Percentiles rank a stretch among this genome's conserved stretches.
phyloP scores from a whole-genome alignment of 2,113 vertebrate genomes.

The Zosterops hypoxanthus region DNA sequence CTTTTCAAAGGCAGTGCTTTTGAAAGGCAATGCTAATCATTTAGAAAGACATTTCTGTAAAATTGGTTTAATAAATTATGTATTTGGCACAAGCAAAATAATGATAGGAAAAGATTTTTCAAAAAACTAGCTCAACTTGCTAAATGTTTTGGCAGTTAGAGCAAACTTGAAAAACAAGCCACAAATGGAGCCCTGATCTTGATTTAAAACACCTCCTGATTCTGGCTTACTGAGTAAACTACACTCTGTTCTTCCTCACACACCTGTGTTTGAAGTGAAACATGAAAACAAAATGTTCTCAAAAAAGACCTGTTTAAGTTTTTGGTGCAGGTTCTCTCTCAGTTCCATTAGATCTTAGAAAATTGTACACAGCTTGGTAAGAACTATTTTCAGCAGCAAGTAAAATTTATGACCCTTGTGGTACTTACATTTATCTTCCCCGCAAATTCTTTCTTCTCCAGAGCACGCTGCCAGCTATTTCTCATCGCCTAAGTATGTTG shows the following conservation, averaged over 20 bases:
- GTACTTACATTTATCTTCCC: constrained; percentile 1
- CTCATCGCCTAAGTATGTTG: constrained; percentile 23
- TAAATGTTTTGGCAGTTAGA: neutral
- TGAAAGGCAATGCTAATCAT: neutral
- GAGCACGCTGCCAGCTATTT: neutral
- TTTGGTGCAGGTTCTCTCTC: neutral
- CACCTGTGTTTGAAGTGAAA: neutral
- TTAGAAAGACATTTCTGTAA: neutral
- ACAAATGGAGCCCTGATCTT: neutral
- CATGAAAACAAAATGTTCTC: neutral
- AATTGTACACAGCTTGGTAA: neutral
- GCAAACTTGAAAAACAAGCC: constrained; percentile 10
- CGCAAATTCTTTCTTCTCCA: constrained; percentile 15
- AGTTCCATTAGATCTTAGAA: neutral
- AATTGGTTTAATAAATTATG: constrained; percentile 2
- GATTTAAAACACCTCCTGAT: neutral
- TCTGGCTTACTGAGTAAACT: neutral
- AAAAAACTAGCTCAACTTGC: neutral
- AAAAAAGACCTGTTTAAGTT: neutral
- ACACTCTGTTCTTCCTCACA: neutral
- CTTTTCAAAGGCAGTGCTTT: neutral
- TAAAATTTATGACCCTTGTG: constrained; percentile 27
- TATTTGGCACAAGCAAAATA: neutral
- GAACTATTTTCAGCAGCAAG: constrained; percentile 5
- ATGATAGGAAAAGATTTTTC: neutral